phyloP scores from a whole-genome alignment of 1,140 invertebrate genomes.

The Bombyx mandarina region DNA sequence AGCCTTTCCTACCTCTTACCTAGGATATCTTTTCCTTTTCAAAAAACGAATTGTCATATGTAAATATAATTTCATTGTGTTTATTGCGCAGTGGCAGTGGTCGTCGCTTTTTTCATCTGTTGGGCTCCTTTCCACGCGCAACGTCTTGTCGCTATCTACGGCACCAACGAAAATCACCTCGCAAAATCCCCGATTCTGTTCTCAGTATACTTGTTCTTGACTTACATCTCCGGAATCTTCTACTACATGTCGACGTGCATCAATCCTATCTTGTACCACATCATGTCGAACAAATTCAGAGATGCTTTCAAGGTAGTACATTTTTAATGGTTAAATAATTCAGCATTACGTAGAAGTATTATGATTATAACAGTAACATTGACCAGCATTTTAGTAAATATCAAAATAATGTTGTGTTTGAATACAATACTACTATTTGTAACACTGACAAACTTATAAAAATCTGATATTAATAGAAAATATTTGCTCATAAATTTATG shows the following conservation, averaged over 20 bases:
- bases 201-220: constrained; percentile 74
- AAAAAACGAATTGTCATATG: no score
- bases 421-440: not conserved
- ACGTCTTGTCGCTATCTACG: constrained; percentile 82
- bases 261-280: constrained; percentile 89
- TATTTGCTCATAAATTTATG: no score
- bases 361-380: not conserved
- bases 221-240: constrained; percentile 79
- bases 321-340: not conserved
- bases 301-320: constrained; percentile 82
- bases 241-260: constrained; percentile 83
- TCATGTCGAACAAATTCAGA: constrained; percentile 90
- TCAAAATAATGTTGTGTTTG: not conserved
- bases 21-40: no score
- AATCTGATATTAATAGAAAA: no score
- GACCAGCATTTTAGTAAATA: no score
- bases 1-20: no score
- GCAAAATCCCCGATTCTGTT: constrained; percentile 57
- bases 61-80: no score
- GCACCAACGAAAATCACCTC: constrained; percentile 50
- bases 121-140: constrained; percentile 97
- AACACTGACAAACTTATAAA: no score
- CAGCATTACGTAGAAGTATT: not conserved
- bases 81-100: constrained; percentile 85
- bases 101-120: constrained; percentile 94